Evolutionary conservation across 2,888 invertebrate genomes (phyloP), one percentile per base, ranked within the genome.

Genomic region (Drosophila anomelani): DNA sequence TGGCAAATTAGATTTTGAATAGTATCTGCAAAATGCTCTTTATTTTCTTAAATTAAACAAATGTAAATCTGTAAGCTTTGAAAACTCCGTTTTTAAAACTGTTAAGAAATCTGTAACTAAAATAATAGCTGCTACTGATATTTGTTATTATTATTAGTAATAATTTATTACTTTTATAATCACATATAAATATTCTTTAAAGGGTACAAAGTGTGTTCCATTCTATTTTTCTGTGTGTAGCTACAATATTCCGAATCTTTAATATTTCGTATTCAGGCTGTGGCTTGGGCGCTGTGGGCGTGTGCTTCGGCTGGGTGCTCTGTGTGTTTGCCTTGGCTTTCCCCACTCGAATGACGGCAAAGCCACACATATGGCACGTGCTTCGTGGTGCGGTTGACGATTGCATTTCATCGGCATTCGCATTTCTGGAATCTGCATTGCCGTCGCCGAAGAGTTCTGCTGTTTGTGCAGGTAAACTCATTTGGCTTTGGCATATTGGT

Each of bases 401-500:
- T 77, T 78, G 71, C 78, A 84, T 76, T 76, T 73, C 75, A 83
- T 58, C 54, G 47, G 73, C 47, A 69, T 53, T 29, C 17, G 47
- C 57, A 63, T 55, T 71, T 75, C 72, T 62, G 67, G 49, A 47
- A 49, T 56, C 41, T 49, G 66, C 66, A 49, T 36, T 64, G 17
- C 60, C 32, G 1, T n/a, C n/a, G 36, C n/a, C 38, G n/a, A n/a
- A 17, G 66, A 39, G 58, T 32, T 67, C 68, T 71, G 68, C 61
- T 73, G 68, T 70, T 75, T 72, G 74, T 78, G 74, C 76, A 75
- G 83, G 74, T 75, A 77, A 78, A 82, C 72, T 74, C 75, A 83
- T 86, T 84, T 86, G 81, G 67, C 82, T 85, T 75, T 69, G 77
- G 66, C 82, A 68, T 54, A 23, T 23, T 23, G 23, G 23, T 23